Percentiles rank a stretch among this genome's conserved stretches.
Conservation (phyloP, 2,888 invertebrate genomes). For the Hirudinaria manillensis region DNA sequence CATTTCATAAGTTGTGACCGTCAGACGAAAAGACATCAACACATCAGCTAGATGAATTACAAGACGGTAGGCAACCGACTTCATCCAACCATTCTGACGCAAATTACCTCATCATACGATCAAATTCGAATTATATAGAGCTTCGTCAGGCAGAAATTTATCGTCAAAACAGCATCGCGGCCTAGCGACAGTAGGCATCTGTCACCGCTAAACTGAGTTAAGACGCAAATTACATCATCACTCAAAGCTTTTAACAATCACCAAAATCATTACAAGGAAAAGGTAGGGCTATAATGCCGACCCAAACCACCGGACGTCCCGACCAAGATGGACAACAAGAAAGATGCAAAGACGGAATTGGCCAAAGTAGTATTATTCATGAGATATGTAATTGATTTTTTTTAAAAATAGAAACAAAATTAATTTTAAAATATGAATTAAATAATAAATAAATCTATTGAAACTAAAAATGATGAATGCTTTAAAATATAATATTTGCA, state of each 20-base stretch:
- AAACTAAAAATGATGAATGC: neutral
- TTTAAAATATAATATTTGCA: neutral
- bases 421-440: neutral
- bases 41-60: neutral
- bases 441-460: neutral
- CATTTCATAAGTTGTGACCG: neutral
- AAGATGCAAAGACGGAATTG: neutral
- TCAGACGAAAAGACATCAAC: neutral
- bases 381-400: no score
- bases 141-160: no score
- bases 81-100: slow-evolving; percentile 23
- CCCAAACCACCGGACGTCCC: no score
- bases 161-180: no score
- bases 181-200: no score
- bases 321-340: neutral
- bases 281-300: no score
- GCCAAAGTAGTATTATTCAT: neutral
- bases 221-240: slow-evolving; percentile 21
- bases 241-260: neutral
- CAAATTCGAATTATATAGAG: no score
- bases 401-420: neutral
- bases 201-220: neutral
- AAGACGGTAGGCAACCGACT: slow-evolving; percentile 25
- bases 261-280: neutral
- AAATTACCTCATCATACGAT: slow-evolving; percentile 24